These are phyloP conservation scores for Drosophila birchii DNA, from an alignment of 2,888 invertebrate genomes.

Conservation along the genomic window DNA sequence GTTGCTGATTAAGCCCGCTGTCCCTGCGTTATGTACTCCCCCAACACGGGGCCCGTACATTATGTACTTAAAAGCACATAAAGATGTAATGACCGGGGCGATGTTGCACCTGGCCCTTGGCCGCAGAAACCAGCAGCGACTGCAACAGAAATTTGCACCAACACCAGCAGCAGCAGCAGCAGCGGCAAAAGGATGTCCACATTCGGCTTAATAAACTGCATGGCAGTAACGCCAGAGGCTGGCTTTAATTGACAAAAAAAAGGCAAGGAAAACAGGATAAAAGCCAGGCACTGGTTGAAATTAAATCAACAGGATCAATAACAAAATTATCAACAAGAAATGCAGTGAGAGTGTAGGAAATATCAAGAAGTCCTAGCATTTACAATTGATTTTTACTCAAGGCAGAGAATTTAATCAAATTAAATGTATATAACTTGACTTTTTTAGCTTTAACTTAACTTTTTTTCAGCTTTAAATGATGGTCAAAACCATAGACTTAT, in stretches of 20 bases:
- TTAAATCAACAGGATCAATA: neutral
- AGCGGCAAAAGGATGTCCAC: constrained; percentile 25
- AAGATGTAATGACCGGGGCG: constrained; percentile 74
- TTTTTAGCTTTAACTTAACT: too few relatives aligned
- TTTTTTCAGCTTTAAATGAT: neutral
- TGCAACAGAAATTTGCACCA: constrained; percentile 23
- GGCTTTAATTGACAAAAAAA: constrained; percentile 81
- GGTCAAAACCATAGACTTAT: neutral
- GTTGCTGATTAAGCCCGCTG: constrained; percentile 76
- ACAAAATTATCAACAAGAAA: neutral
- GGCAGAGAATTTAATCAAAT: too few relatives aligned
- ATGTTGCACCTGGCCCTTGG: constrained; percentile 38
- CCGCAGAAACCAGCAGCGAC: constrained; percentile 41
- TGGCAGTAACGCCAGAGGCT: constrained; percentile 28
- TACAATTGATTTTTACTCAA: too few relatives aligned
- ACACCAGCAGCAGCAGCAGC: neutral
- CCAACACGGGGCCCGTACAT: constrained; percentile 45
- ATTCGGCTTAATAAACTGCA: constrained; percentile 68
- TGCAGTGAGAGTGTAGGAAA: neutral
- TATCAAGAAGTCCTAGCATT: too few relatives aligned
- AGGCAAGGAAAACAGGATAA: neutral
- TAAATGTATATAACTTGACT: too few relatives aligned
- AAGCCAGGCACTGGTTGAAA: neutral
- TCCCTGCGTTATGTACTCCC: constrained; percentile 31
- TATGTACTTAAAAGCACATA: constrained; percentile 73